Conservation (phyloP, 2,888 invertebrate genomes). For the Tetragonula carbonaria region DNA sequence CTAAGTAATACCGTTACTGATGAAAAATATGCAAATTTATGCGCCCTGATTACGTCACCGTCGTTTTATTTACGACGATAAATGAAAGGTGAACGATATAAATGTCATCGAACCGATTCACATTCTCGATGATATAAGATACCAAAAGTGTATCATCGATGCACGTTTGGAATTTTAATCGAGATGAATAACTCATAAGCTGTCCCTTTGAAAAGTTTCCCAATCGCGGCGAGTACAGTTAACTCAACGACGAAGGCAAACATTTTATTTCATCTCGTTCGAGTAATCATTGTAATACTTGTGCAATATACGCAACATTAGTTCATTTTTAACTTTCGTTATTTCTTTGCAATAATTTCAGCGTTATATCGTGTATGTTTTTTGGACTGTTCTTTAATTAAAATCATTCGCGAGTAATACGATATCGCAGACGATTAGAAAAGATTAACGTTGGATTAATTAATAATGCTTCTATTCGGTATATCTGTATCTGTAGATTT, state of each 20-base stretch:
- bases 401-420: neutral
- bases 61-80: slow-evolving; percentile 9
- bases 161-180: slow-evolving; percentile 13
- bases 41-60: slow-evolving; percentile 2
- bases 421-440: neutral
- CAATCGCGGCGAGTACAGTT: neutral
- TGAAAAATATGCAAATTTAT: neutral
- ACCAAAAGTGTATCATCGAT: neutral
- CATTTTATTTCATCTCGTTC: neutral
- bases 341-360: neutral
- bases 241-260: neutral
- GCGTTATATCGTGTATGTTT: neutral
- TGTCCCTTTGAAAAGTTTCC: neutral
- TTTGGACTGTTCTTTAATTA: neutral
- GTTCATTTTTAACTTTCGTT: neutral
- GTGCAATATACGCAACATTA: neutral
- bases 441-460: neutral
- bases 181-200: neutral
- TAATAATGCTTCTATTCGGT: neutral
- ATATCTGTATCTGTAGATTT: neutral
- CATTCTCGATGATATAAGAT: slow-evolving; percentile 26
- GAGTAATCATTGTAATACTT: neutral
- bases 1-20: neutral
- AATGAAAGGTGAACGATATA: slow-evolving; percentile 22
- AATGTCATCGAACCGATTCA: slow-evolving; percentile 9